A percentile compares a stretch with the other conserved stretches of the same genome.
Evolutionary conservation across 1,140 invertebrate genomes (phyloP).

Genomic region (Latrodectus geometricus): DNA sequence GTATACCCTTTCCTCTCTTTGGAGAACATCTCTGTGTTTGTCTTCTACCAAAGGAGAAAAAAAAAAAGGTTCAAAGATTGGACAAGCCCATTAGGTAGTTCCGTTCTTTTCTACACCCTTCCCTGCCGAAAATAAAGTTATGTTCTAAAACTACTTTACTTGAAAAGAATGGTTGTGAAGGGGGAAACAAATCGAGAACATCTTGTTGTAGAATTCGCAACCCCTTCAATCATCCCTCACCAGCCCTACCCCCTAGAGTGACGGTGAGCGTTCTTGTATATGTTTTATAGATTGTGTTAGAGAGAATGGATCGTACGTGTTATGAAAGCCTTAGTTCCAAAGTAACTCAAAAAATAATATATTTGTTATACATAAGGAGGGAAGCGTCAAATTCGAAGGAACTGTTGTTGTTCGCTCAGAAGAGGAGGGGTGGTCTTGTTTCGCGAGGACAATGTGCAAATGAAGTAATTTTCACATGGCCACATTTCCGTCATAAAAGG

Average conservation of each 20-base stretch:
- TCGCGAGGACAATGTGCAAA: constrained; percentile 13
- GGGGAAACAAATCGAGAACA: constrained; percentile 23
- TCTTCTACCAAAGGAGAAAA: neutral
- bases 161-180: constrained; percentile 15
- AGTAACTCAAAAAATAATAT: constrained; percentile 20
- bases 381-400: neutral
- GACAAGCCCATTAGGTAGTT: constrained; percentile 40
- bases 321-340: constrained; percentile 22
- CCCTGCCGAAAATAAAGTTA: constrained; percentile 51
- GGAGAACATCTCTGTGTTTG: constrained; percentile 37
- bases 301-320: constrained; percentile 46
- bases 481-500: constrained; percentile 34
- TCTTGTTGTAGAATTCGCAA: constrained; percentile 15
- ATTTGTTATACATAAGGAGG: constrained; percentile 29
- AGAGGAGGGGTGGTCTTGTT: neutral
- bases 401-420: neutral
- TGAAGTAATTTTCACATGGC: constrained; percentile 29
- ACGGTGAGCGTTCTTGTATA: neutral
- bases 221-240: neutral
- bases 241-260: neutral
- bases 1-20: neutral
- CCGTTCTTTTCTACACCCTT: neutral
- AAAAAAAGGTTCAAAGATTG: constrained; percentile 28
- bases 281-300: constrained; percentile 58
- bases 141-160: constrained; percentile 51